Evolutionary conservation across 2,797 vertebrate genomes (phyloP).

Genomic region (Halcyon chelicuti): DNA sequence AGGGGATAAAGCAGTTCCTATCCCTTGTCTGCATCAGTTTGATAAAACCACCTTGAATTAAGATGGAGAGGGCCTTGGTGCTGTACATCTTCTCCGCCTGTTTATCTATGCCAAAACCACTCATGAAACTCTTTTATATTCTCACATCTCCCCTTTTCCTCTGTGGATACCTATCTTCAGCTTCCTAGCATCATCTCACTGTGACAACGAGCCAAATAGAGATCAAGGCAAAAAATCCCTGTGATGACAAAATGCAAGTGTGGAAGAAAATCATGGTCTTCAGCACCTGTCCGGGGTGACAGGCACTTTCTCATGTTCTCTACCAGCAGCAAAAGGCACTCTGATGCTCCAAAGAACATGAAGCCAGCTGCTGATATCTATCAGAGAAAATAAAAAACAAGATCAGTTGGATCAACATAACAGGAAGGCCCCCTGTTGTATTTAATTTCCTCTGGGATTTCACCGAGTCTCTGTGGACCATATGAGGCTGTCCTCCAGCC

Average conservation of each 20-base stretch:
- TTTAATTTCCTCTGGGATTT: constrained; percentile 72
- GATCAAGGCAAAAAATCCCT: neutral
- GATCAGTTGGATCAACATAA: constrained; percentile 60
- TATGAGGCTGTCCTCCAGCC: constrained; percentile 56
- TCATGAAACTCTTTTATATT: neutral
- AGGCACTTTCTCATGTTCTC: constrained; percentile 37
- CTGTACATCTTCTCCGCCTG: neutral
- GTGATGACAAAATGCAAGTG: constrained; percentile 13
- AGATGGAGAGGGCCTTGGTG: neutral
- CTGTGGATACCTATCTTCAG: neutral
- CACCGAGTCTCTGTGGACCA: constrained; percentile 57
- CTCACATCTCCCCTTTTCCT: neutral
- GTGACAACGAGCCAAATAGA: neutral
- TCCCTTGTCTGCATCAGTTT: neutral
- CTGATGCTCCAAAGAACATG: neutral
- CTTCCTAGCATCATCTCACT: neutral
- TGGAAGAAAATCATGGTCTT: neutral
- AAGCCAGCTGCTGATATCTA: constrained; percentile 50
- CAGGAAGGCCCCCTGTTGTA: constrained; percentile 65
- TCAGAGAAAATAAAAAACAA: constrained; percentile 40
- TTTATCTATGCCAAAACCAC: neutral
- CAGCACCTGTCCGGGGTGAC: neutral
- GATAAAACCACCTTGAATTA: neutral
- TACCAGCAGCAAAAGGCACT: constrained; percentile 33
- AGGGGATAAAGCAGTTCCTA: neutral